Base-by-base conservation (phyloP, 35 echinoderm and acorn worm genomes). In the Antedon bifida region DNA sequence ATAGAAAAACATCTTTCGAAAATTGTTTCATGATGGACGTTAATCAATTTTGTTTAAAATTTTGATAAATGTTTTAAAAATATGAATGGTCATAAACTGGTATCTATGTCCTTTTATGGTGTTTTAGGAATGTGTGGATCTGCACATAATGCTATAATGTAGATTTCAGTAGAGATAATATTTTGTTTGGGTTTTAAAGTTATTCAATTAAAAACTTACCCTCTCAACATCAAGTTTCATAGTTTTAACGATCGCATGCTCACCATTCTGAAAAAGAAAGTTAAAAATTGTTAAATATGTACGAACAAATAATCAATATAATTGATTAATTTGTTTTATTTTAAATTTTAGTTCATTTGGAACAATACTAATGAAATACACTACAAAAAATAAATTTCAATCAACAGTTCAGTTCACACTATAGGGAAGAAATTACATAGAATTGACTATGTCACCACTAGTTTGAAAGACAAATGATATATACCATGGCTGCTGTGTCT, bases 181-280 rank as follows among this genome's bases (percentile, higher is more conserved):
- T n/a, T n/a, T n/a, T n/a, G n/a, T n/a, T n/a, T n/a, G n/a, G 3
- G 26, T 31, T 31, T 31, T 16, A 77, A 31, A 4, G 11, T 10
- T 35, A 31, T 14, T 77, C 34, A 33, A 78, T 9, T 38, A 4
- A 17, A 5, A 32, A 28, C 85, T 85, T 88, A 92, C 91, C 91
- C 74, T 85, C 33, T 39, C 82, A 36, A 32, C 28, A 73, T 88
- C 82, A n/a, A 92, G 78, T 56, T 88, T 85, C 29, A 92, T 82
- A 33, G 78, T 88, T 64, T 88, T 92, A 30, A 92, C 45, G 8
- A 83, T 86, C 26, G 88, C 77, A 76, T 83, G 88, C 75, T 92
- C 16, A 26, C 39, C 51, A 46, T 88, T 77, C 86, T 92, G 82
- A 39, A 23, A 74, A 84, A 85, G 39, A 42, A 82, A 78, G 74